Base-by-base conservation (phyloP, 2,888 invertebrate species). In the Gasteruption jaculator region DNA sequence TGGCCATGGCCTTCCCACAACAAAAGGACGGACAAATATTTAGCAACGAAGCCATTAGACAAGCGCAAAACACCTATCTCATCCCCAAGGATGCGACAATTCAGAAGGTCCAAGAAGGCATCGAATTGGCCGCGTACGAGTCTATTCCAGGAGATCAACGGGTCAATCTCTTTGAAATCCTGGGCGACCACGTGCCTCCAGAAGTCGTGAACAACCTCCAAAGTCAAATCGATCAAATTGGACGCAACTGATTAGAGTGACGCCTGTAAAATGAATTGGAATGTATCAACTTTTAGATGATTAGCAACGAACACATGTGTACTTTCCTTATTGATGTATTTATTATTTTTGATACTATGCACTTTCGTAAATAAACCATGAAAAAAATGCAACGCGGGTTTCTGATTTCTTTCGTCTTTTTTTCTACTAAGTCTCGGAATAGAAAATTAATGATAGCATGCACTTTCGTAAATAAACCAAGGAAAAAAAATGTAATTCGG, bases 201-300 rank as follows among this genome's bases (percentile, higher is more conserved):
- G 91, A 91, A 74, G 91, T 91, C 25, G 86, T 91, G 68, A 87
- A 84, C 76, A 91, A 91, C 73, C 78, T 91, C 47, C 90, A 91
- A 68, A 74, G 81, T 39, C 90, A 90, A 73, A 84, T 91, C 58
- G 89, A 91, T 71, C 83, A 86, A 72, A 83, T 91, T 58, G 90
- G 90, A 55, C 79, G 76, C 56, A 79, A 81, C 62, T 80, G 74
- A 71, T n/a, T n/a, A n/a, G n/a, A n/a, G n/a, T n/a, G n/a, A n/a
- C n/a, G n/a, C n/a, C n/a, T n/a, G n/a, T n/a, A n/a, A n/a, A n/a
- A n/a, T n/a, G n/a, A n/a, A n/a, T n/a, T n/a, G n/a, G n/a, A n/a
- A n/a, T n/a, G n/a, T n/a, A n/a, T n/a, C n/a, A n/a, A n/a, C n/a
- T n/a, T n/a, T n/a, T n/a, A n/a, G n/a, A n/a, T n/a, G n/a, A n/a